Percentiles rank a stretch among this genome's conserved stretches.
These are phyloP conservation scores for Trimorus sp. DNA, from an alignment of 2,888 invertebrate genomes.

Conservation along the genomic window DNA sequence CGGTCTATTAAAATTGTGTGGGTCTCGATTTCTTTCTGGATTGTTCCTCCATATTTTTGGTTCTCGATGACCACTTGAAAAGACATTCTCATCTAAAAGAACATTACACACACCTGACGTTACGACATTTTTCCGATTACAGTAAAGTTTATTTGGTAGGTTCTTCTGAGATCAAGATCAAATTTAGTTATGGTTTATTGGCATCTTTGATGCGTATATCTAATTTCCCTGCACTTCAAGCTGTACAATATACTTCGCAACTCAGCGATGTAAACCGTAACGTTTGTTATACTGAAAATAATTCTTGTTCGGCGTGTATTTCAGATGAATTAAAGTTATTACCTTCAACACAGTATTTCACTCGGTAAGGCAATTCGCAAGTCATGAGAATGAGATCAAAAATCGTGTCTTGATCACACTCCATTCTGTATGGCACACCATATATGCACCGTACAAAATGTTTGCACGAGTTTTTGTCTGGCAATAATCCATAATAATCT, in stretches of 20 bases:
- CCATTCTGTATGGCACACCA: slow-evolving; percentile 15
- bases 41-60: slow-evolving; percentile 37
- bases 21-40: slow-evolving; percentile 15
- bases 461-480: slow-evolving; percentile 25
- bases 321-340: not conserved
- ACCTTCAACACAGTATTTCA: slow-evolving; percentile 27
- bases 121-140: not conserved
- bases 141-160: not conserved
- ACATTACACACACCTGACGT: slow-evolving; percentile 7
- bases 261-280: not conserved
- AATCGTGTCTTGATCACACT: slow-evolving; percentile 32
- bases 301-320: not conserved
- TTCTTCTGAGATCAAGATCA: not conserved
- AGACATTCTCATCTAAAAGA: slow-evolving; percentile 40
- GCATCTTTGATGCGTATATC: slow-evolving; percentile 1
- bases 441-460: slow-evolving; percentile 19
- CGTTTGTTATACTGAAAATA: not conserved
- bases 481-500: slow-evolving; percentile 27
- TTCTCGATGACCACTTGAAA: slow-evolving; percentile 25
- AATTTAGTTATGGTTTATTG: not conserved
- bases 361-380: slow-evolving; percentile 36
- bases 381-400: slow-evolving; percentile 30
- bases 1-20: slow-evolving; percentile 27
- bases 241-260: not conserved
- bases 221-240: slow-evolving; percentile 9